Evolutionary conservation across 2,797 vertebrate genomes (phyloP), one percentile per base, ranked within the genome.

Genomic region (Sphenodon punctatus): DNA sequence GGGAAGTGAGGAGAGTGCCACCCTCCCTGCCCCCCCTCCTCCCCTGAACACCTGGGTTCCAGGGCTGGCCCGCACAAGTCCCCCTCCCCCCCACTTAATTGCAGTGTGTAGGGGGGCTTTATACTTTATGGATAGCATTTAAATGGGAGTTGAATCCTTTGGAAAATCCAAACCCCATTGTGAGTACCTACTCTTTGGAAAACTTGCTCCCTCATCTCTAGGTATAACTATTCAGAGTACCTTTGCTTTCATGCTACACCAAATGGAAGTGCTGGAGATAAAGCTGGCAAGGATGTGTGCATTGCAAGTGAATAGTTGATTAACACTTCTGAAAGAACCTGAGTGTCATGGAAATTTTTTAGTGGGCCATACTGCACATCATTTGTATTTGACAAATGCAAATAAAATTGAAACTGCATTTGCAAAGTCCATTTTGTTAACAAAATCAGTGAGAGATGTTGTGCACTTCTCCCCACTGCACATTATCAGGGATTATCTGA

Each of bases 391-490:
- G 65, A 83, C 80, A 79, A 76, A 88, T 86, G 15, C 75, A 92
- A 91, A 88, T 84, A 72, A 65, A 90, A 88, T 76, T 65, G 80
- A 84, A 89, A 80, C 1, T 2, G 78, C 63, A 45, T 90, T 85
- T 88, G n/a, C 74, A 89, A 87, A 86, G 39, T 70, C 58, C 38
- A 38, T 77, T 94, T 90, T 86, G 71, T 84, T 93, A 80, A 68
- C 78, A 82, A 91, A 86, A 88, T 82, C 69, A 64, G n/a, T 7
- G 2, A 80, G 67, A 5, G 1, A 42, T 46, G 27, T 25, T 45
- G 67, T 17, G 49, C 4, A 49, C 15, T 79, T 88, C 56, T 75
- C 17, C 64, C 82, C 70, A 79, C 59, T 75, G 48, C 82, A 58
- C 48, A 27, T 67, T 61, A 84, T 42, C 41, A 63, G 55, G 43